Percentiles rank a stretch among this genome's conserved stretches.
These are phyloP conservation scores for Pocillopora verrucosa DNA, from an alignment of 64 coral and sea anemone genomes.

Conservation along the genomic window DNA sequence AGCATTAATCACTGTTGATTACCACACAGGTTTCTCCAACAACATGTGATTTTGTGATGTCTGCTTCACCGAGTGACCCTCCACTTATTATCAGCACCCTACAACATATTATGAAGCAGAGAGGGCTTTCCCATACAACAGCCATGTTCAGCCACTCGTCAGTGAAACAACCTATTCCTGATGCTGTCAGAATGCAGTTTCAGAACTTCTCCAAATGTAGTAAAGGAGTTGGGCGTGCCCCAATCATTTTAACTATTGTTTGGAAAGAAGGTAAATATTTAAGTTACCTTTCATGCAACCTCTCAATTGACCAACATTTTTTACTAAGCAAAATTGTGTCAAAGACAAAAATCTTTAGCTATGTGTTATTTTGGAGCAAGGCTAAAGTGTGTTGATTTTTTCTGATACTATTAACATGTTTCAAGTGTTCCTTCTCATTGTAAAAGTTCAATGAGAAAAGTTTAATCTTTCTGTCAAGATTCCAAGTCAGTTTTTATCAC, in stretches of 20 bases:
- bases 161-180: conserved; percentile 21
- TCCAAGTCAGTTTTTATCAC: too few relatives aligned
- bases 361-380: too few relatives aligned
- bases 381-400: too few relatives aligned
- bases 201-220: conserved; percentile 33
- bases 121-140: conserved; percentile 56
- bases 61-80: conserved; percentile 78
- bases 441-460: too few relatives aligned
- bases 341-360: too few relatives aligned
- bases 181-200: conserved; percentile 32
- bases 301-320: too few relatives aligned
- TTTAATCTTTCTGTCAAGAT: too few relatives aligned
- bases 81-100: conserved; percentile 75
- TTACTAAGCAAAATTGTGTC: too few relatives aligned
- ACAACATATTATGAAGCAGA: conserved; percentile 66
- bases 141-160: conserved; percentile 74
- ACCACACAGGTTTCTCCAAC: conserved; percentile 50
- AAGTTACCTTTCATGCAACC: not conserved
- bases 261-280: conserved; percentile 90
- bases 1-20: not conserved
- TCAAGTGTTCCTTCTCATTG: too few relatives aligned
- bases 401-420: too few relatives aligned
- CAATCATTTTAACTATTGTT: conserved; percentile 60
- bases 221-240: conserved; percentile 13
- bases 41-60: conserved; percentile 78